These are phyloP conservation scores for Saccostrea glomerata DNA, from an alignment of 1,140 invertebrate species.

Conservation along the genomic window DNA sequence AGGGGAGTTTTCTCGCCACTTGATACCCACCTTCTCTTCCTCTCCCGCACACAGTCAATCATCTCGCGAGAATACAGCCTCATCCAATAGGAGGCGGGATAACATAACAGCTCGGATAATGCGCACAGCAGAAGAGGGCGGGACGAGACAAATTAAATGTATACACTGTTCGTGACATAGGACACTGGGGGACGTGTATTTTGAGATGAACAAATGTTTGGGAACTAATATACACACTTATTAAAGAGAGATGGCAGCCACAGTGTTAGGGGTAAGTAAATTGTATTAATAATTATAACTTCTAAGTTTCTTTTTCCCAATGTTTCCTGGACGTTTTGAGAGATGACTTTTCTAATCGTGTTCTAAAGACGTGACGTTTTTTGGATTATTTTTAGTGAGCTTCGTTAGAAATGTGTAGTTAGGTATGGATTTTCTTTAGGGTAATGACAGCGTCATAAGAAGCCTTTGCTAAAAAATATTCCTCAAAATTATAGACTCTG, in stretches of 20 bases:
- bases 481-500: not conserved
- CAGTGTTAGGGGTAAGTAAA: conserved; percentile 15
- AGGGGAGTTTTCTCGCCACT: conserved; percentile 28
- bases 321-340: not conserved
- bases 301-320: not conserved
- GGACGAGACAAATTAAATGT: conserved; percentile 31
- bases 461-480: not conserved
- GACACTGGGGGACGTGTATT: conserved; percentile 8
- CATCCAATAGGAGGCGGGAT: conserved; percentile 24
- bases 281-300: not conserved
- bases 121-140: conserved; percentile 12
- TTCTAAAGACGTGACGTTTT: not conserved
- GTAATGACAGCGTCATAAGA: not conserved
- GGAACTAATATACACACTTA: conserved; percentile 26
- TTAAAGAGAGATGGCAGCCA: conserved; percentile 21
- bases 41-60: conserved; percentile 23
- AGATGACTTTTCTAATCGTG: not conserved
- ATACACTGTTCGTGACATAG: conserved; percentile 16
- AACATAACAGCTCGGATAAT: conserved; percentile 8
- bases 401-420: conserved; percentile 5
- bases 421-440: conserved; percentile 2
- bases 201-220: conserved; percentile 34
- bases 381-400: not conserved
- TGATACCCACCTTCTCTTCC: conserved; percentile 7
- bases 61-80: conserved; percentile 29